Evolutionary conservation across 64 coral and sea anemone genomes (phyloP).

Genomic region (Astreopora myriophthalma): DNA sequence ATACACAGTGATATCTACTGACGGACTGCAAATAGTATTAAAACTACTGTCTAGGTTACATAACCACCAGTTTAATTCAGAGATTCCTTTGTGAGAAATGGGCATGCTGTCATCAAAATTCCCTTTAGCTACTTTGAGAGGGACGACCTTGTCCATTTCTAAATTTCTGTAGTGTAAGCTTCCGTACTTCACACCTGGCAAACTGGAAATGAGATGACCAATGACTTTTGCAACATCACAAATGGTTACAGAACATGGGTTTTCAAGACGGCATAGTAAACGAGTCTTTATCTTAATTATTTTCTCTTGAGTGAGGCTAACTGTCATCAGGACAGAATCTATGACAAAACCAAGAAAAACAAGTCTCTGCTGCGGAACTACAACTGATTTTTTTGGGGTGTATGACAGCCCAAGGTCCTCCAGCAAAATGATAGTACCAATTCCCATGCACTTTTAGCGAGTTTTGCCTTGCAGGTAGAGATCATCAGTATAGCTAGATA

Average conservation of each 20-base stretch:
- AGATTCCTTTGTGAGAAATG: not conserved
- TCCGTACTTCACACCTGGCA: conserved; percentile 57
- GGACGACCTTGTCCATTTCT: conserved; percentile 41
- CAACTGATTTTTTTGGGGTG: conserved; percentile 12
- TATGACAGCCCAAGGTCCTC: conserved; percentile 24
- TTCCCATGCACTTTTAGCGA: not conserved
- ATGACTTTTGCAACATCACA: conserved; percentile 33
- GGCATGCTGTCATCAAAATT: conserved; percentile 38
- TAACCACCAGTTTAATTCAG: conserved; percentile 59
- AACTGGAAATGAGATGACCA: conserved; percentile 26
- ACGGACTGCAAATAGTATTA: conserved; percentile 18
- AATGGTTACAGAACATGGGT: conserved; percentile 8
- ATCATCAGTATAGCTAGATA: conserved; percentile 59
- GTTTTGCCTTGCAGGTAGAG: conserved; percentile 43
- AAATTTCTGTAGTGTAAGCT: conserved; percentile 56
- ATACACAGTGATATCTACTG: conserved; percentile 13
- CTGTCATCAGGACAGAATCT: conserved; percentile 51
- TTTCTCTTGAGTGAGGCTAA: conserved; percentile 41
- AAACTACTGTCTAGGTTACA: not conserved
- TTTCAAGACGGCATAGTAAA: not conserved
- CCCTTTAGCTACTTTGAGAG: conserved; percentile 30
- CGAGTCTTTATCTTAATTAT: conserved; percentile 26
- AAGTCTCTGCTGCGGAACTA: conserved; percentile 23
- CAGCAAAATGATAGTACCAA: conserved; percentile 40
- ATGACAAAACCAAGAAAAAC: conserved; percentile 65